Base-by-base conservation (phyloP, 2,888 invertebrate genomes). In the Patella pellucida region DNA sequence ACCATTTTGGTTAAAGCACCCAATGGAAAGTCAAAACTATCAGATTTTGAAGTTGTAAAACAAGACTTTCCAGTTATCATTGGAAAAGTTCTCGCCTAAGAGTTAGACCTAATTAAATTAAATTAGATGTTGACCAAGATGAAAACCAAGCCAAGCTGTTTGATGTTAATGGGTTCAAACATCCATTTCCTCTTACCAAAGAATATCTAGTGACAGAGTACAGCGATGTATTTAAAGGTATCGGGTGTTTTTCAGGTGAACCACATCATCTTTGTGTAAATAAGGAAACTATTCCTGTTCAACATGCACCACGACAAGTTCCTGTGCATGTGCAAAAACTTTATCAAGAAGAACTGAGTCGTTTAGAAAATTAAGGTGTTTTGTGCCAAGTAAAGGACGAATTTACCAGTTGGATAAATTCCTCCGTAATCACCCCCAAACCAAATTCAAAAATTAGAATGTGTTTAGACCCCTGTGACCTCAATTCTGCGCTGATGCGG, bases 171-270 rank as follows among this genome's bases (percentile, higher is more conserved):
- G 56, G 54, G 19, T 54, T 54, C 16, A 52, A 54, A 23, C 62
- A 62, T 12, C 62, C 62, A 19, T 54, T 72, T 27, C 72, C 62
- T 15, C 16, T 56, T 11, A 72, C 69, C 15, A 52, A 54, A 52
- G 54, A 50, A 7, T 52, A 74, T 16, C 4, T 74, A n/a, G 19
- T 74, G 14, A 16, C 23, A 54, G 69, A 52, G 31, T 69, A 74
- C 56, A 69, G 23, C 12, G 74, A 74, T 54, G 74, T 74, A 12
- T 74, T 74, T 69, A 23, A 14, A n/a, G 74, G 74, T 14, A 52
- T 74, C 9, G 74, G 74, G 0, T 52, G 74, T 15, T 74, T 74
- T 14, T 56, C 69, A 27, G 74, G 74, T 27, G n/a, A 27, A 74
- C 74, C 54, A 51, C 23, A 51, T 14, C 67, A 73, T 50, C 67